phyloP scores from a whole-genome alignment of 2,797 vertebrate species.

The Pogoniulus pusillus region DNA sequence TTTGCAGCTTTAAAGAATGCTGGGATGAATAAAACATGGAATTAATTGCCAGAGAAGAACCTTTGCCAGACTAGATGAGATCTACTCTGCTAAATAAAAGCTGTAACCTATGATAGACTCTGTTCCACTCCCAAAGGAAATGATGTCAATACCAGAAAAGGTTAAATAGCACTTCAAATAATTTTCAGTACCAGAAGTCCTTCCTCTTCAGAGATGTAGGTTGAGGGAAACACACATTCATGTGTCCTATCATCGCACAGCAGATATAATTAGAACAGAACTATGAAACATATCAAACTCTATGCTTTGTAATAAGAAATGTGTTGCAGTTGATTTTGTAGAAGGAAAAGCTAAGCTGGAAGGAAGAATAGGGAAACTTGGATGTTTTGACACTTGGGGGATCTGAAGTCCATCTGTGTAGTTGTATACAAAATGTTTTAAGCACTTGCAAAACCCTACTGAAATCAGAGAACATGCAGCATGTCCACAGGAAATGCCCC shows the following conservation, averaged over 20 bases:
- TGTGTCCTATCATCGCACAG: neutral
- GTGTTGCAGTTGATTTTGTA: neutral
- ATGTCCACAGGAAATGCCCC: neutral
- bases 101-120: neutral
- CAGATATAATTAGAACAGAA: neutral
- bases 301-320: neutral
- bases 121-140: conserved; percentile 40
- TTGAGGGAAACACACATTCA: neutral
- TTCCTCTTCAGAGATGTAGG: neutral
- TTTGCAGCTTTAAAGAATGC: conserved; percentile 76
- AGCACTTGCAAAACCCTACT: neutral
- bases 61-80: conserved; percentile 51
- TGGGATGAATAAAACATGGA: conserved; percentile 80
- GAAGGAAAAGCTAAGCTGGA: neutral
- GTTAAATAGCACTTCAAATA: conserved; percentile 54
- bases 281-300: neutral
- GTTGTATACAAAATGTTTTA: neutral
- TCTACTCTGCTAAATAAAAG: conserved; percentile 56
- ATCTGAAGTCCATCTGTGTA: neutral
- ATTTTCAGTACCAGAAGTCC: neutral
- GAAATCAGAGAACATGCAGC: neutral
- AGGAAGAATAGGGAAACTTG: neutral
- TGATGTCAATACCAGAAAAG: conserved; percentile 39
- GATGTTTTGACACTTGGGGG: neutral
- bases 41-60: conserved; percentile 73